phyloP scores from a whole-genome alignment of 2,797 vertebrate species.

The Notamacropus eugenii region DNA sequence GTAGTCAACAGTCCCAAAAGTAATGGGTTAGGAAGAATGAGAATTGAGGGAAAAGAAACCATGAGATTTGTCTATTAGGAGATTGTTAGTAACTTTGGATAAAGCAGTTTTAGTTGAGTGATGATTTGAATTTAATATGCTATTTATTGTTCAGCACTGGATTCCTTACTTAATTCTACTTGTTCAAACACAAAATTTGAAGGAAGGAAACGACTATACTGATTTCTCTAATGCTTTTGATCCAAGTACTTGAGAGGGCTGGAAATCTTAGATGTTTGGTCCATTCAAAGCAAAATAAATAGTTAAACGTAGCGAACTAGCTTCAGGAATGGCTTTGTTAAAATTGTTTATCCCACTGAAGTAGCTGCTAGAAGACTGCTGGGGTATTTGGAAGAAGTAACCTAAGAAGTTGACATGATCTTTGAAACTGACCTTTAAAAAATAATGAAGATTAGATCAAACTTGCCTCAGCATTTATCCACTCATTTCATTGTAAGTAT shows the following conservation, averaged over 20 bases:
- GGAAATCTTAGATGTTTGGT: constrained; percentile 80
- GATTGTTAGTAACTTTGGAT: background rate
- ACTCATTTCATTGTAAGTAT: constrained; percentile 46
- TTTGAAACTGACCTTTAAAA: constrained; percentile 79
- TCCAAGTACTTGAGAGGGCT: constrained; percentile 70
- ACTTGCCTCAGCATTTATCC: constrained; percentile 49
- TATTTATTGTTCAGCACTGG: background rate
- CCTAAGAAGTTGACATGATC: constrained; percentile 84
- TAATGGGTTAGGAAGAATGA: background rate
- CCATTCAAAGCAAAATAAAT: constrained; percentile 78
- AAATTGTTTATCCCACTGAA: constrained; percentile 84
- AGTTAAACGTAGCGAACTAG: constrained; percentile 72
- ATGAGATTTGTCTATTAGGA: background rate
- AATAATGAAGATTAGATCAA: constrained; percentile 60
- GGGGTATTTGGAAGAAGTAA: constrained; percentile 83
- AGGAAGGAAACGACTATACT: constrained; percentile 3
- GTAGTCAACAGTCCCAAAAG: background rate
- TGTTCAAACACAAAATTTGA: constrained; percentile 49
- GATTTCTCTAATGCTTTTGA: constrained; percentile 59
- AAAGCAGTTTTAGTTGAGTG: constrained; percentile 25
- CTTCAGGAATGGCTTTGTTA: constrained; percentile 74
- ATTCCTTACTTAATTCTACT: constrained; percentile 34
- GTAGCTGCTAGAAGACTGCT: constrained; percentile 77
- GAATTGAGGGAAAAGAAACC: background rate
- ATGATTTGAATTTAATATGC: constrained; percentile 29